Evolutionary conservation across 2,113 vertebrate species (phyloP), one percentile per base, ranked within the genome.

Genomic region (Cyprinodon variegatus): DNA sequence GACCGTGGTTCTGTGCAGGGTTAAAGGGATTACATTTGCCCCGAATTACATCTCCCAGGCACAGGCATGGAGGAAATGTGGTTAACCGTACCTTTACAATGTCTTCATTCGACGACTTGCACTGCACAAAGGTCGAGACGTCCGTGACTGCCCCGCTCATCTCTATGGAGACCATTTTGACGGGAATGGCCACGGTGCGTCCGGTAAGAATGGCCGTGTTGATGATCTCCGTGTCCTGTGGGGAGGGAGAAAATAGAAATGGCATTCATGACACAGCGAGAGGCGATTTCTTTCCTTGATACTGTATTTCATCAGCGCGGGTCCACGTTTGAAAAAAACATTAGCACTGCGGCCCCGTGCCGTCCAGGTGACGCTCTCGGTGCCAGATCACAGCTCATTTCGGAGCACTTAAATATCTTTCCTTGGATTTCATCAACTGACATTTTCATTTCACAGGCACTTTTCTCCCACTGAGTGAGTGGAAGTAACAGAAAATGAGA

Each of bases 151-250:
- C 81, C 0, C 98, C 98, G 0, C 94, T 97, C 87, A 97, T 95
- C 92, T 99, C 98, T 1, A 99, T 96, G 88, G 98, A 97, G 0
- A 99, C 96, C 91, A 99, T 97, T 89, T 99, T 99, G 78, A 99
- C 96, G 0, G 98, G 98, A 46, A 99, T 97, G 91, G 98, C 97
- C 73, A 99, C 98, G 0, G 98, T 99, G 76, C 97, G 91, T 38
- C 98, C 98, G 0, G 98, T 99, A 88, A 99, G 93, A 84, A 99
- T 96, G 82, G 98, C 98, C 0, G 98, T 99, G 90, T 99, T 99
- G 94, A 99, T 99, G 79, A 99, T 99, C 87, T 99, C 98, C 0
- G 97, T 99, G 90, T 99, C 98, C 98, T 99, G 69, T 0, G 8
- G 60, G 67, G 77, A 77, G 71, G 70, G 5, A 74, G 38, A 11